Conservation (phyloP, 2,113 vertebrate genomes). For the Ciconia maguari region DNA sequence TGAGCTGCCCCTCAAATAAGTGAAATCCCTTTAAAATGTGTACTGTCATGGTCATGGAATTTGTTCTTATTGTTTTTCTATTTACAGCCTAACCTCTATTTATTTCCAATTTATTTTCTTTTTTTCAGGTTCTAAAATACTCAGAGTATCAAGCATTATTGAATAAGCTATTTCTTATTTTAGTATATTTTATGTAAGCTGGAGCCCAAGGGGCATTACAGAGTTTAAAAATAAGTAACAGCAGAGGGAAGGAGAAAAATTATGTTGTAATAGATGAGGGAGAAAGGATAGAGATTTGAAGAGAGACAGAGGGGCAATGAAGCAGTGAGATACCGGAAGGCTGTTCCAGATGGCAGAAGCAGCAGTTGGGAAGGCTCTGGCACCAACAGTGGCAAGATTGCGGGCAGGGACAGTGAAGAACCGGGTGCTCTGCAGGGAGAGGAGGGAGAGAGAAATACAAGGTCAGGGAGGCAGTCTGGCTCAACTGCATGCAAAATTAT, state of each 20-base stretch:
- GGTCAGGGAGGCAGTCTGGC: slow-evolving; percentile 31
- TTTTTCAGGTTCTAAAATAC: not conserved
- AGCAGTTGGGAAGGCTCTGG: slow-evolving; percentile 52
- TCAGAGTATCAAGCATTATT: not conserved
- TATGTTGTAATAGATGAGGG: not conserved
- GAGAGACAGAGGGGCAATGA: slow-evolving; percentile 26
- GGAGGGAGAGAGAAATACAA: slow-evolving; percentile 18
- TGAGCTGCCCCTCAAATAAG: not conserved
- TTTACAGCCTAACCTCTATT: not conserved
- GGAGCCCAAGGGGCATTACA: not conserved
- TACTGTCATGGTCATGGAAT: not conserved
- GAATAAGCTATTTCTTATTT: not conserved
- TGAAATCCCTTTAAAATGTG: not conserved
- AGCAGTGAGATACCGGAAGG: not conserved
- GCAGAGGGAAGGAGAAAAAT: not conserved
- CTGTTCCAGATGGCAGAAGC: slow-evolving; percentile 62
- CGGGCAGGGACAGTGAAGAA: not conserved
- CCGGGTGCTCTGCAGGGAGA: not conserved
- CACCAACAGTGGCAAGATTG: slow-evolving; percentile 43
- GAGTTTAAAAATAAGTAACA: slow-evolving; percentile 21
- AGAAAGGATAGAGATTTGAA: not conserved
- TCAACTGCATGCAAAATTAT: slow-evolving; percentile 17
- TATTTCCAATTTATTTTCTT: not conserved
- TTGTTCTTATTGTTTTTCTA: not conserved
- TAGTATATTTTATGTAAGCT: not conserved